A percentile compares a stretch with the other conserved stretches of the same genome.
Conservation (phyloP, 2,888 invertebrate genomes). For the Dione juno region DNA sequence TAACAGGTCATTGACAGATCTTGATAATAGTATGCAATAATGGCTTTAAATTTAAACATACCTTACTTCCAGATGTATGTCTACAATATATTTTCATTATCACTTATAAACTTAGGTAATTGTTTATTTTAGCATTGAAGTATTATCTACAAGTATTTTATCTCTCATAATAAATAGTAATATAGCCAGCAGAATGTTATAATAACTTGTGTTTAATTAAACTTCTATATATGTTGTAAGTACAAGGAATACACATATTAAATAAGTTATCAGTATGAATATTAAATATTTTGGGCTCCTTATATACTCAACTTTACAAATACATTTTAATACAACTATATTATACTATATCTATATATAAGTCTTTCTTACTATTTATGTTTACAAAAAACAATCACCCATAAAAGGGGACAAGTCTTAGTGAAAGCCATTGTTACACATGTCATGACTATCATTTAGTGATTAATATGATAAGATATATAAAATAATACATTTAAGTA, state of each 20-base stretch:
- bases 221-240: background rate
- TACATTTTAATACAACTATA: no score
- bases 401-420: background rate
- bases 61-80: slow-evolving; percentile 22
- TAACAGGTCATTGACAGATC: slow-evolving; percentile 49
- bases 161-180: slow-evolving; percentile 43
- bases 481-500: slow-evolving; percentile 3
- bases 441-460: slow-evolving; percentile 2
- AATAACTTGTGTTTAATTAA: slow-evolving; percentile 18
- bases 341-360: no score
- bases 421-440: background rate
- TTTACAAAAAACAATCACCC: background rate
- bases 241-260: background rate
- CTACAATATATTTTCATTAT: slow-evolving; percentile 35
- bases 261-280: background rate
- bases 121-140: slow-evolving; percentile 47
- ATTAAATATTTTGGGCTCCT: background rate
- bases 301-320: background rate
- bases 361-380: background rate
- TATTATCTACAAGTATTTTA: slow-evolving; percentile 48
- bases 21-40: slow-evolving; percentile 38
- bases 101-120: slow-evolving; percentile 46
- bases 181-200: slow-evolving; percentile 34
- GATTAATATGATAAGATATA: slow-evolving; percentile 17
- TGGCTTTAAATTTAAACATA: slow-evolving; percentile 36